Evolutionary conservation across 2,888 invertebrate species (phyloP).

Genomic region (Drosophila ezoana): DNA sequence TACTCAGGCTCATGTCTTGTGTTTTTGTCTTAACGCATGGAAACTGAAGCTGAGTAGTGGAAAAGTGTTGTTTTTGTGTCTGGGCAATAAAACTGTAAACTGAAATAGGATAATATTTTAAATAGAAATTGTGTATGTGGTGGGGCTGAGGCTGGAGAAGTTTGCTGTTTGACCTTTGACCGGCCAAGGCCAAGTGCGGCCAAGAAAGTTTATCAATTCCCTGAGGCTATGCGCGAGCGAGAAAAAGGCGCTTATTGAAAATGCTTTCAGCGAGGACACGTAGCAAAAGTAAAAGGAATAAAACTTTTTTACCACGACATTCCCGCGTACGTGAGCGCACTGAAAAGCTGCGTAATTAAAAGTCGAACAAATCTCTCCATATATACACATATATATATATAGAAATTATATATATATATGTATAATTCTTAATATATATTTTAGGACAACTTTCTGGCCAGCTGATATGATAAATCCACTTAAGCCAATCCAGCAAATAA

Average conservation of each 20-base stretch:
- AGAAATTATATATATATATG: constrained; percentile 1
- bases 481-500: constrained; percentile 68
- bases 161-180: constrained; percentile 46
- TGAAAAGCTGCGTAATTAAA: constrained; percentile 74
- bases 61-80: constrained; percentile 21
- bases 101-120: constrained; percentile 57
- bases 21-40: constrained; percentile 14
- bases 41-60: constrained; percentile 37
- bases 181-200: constrained; percentile 65
- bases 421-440: constrained; percentile 32
- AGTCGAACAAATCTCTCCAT: constrained; percentile 42
- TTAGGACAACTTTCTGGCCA: constrained; percentile 31
- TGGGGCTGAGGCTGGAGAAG: neutral
- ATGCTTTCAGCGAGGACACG: constrained; percentile 73
- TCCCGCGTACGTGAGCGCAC: constrained; percentile 60
- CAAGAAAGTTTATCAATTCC: constrained; percentile 74
- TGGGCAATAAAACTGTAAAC: constrained; percentile 33
- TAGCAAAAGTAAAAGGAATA: constrained; percentile 59
- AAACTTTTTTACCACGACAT: constrained; percentile 58
- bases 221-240: constrained; percentile 32
- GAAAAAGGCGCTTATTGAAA: constrained; percentile 63
- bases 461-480: constrained; percentile 76
- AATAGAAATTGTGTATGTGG: constrained; percentile 19
- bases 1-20: neutral
- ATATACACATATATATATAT: constrained; percentile 10